Conservation (phyloP, 2,797 vertebrate genomes). For the Ceryle rudis region DNA sequence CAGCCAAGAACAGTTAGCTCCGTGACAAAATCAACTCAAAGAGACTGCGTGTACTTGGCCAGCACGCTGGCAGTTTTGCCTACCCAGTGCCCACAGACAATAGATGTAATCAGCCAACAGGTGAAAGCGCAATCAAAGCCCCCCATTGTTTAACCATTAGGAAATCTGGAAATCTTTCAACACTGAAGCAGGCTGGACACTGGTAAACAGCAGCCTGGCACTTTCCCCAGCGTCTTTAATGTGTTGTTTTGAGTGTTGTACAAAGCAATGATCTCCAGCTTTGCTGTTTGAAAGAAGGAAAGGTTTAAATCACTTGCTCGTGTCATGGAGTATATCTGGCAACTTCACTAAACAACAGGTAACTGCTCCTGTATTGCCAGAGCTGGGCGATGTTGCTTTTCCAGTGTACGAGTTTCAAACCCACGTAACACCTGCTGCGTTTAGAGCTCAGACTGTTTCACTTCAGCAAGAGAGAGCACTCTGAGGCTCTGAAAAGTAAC, state of each 20-base stretch:
- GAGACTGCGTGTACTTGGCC: background rate
- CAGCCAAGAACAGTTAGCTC: slow-evolving; percentile 25
- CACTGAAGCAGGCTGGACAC: background rate
- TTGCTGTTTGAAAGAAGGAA: background rate
- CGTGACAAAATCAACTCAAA: slow-evolving; percentile 2
- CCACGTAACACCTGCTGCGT: background rate
- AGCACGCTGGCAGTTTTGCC: background rate
- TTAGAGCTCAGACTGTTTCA: background rate
- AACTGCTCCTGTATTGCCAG: background rate
- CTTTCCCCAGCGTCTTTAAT: background rate
- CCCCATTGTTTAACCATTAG: background rate
- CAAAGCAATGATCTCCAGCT: background rate
- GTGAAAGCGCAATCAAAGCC: slow-evolving; percentile 20
- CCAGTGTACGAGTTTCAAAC: background rate
- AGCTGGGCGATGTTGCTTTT: background rate
- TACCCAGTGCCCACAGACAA: slow-evolving; percentile 37
- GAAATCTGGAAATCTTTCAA: slow-evolving; percentile 4
- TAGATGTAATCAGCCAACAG: background rate
- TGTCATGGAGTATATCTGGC: background rate
- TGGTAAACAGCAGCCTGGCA: slow-evolving; percentile 8
- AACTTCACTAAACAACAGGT: background rate
- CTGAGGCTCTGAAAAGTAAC: background rate
- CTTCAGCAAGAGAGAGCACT: background rate
- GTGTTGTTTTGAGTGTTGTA: background rate
- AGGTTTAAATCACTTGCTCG: background rate